Conservation (phyloP, 2,888 invertebrate genomes). For the Epirrhoe alternata region DNA sequence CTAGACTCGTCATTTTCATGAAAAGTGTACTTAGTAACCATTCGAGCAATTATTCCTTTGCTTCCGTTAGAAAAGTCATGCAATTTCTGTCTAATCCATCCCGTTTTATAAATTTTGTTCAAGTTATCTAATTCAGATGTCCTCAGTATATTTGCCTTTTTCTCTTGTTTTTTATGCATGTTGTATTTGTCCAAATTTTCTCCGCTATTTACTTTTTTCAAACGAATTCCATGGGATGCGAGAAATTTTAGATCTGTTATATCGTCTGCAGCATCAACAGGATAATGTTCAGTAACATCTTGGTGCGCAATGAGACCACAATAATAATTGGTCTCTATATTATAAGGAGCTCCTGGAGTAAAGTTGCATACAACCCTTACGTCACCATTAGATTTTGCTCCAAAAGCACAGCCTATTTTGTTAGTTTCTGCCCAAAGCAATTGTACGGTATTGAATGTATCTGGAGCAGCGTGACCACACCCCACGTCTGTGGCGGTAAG, state of each 20-base stretch:
- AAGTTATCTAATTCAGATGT: constrained; percentile 61
- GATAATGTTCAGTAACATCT: constrained; percentile 43
- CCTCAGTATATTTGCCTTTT: constrained; percentile 18
- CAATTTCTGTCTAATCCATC: constrained; percentile 54
- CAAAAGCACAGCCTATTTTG: constrained; percentile 76
- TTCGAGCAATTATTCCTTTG: constrained; percentile 58
- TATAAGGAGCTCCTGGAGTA: constrained; percentile 72
- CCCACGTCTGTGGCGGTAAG: constrained; percentile 61
- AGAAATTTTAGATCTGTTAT: constrained; percentile 51
- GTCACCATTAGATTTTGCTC: constrained; percentile 58
- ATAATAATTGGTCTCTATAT: constrained; percentile 60
- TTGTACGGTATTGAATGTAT: constrained; percentile 68
- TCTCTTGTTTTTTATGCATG: background rate
- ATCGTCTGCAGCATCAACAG: constrained; percentile 36
- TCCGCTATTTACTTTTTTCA: constrained; percentile 38
- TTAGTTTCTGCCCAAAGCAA: constrained; percentile 72
- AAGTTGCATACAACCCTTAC: constrained; percentile 74
- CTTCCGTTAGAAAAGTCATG: constrained; percentile 59
- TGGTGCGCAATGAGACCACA: constrained; percentile 67
- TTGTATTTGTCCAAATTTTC: background rate
- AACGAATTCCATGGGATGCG: constrained; percentile 51
- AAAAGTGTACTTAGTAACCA: constrained; percentile 69
- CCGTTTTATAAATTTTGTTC: constrained; percentile 56
- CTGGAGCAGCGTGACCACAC: constrained; percentile 65
- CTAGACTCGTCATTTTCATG: constrained; percentile 56